Conservation (phyloP, 1,140 invertebrate species). For the Cardiocondyla obscurior region DNA sequence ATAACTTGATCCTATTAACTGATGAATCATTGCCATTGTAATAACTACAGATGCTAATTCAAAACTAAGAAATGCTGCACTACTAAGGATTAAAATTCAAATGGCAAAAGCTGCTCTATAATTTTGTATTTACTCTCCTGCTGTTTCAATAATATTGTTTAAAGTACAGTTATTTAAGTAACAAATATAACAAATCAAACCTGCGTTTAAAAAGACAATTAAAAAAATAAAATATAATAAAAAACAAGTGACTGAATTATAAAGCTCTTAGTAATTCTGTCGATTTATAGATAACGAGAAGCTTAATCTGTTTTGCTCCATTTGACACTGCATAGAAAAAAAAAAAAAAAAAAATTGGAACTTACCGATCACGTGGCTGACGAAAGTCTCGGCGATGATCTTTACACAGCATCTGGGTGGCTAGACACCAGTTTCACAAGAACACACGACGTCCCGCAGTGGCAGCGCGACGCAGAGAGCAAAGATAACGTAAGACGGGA, state of each 20-base stretch:
- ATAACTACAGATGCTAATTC: conserved; percentile 11
- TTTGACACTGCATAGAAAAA: neutral
- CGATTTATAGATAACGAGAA: neutral
- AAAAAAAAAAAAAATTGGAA: conserved; percentile 5
- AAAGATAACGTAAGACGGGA: neutral
- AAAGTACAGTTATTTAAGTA: neutral
- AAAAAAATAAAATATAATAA: no score
- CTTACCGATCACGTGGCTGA: conserved; percentile 20
- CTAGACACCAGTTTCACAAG: neutral
- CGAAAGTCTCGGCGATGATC: conserved; percentile 24
- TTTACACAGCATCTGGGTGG: conserved; percentile 11
- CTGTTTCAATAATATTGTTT: neutral
- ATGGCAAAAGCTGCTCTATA: neutral
- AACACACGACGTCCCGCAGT: neutral
- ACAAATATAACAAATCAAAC: neutral
- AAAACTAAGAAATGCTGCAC: conserved; percentile 15
- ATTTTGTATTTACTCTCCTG: neutral
- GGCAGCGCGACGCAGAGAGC: neutral
- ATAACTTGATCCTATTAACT: conserved; percentile 71
- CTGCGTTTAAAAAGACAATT: neutral
- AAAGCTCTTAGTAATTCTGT: neutral
- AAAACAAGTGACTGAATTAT: neutral
- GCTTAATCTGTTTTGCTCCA: neutral
- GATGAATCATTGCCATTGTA: conserved; percentile 76
- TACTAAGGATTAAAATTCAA: neutral